Conservation (phyloP, 30 jellyfish, hydroid and myxozoan genomes). For the Aurelia coerulea region DNA sequence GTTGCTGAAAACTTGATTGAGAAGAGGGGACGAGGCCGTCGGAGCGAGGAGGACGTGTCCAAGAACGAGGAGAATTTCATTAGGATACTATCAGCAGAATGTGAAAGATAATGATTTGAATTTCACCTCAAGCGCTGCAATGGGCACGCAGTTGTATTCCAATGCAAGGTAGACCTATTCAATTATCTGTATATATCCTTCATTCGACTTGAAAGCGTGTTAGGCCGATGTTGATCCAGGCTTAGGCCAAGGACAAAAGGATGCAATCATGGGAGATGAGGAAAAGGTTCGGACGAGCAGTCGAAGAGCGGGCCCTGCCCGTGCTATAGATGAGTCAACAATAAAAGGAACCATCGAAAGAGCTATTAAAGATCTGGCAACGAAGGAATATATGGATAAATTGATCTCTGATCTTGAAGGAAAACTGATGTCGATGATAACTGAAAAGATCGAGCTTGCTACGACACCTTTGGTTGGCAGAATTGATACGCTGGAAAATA, state of each 20-base stretch:
- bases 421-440: background rate
- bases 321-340: background rate
- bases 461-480: background rate
- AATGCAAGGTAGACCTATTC: no score
- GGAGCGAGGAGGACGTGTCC: no score
- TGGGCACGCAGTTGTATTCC: no score
- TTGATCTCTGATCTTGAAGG: background rate
- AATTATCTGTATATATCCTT: background rate
- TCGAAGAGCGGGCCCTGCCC: conserved; percentile 2
- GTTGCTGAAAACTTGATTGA: no score
- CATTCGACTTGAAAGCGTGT: background rate
- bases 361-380: background rate
- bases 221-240: background rate
- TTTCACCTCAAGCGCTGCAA: no score
- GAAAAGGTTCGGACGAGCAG: conserved; percentile 1
- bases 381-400: background rate
- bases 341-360: background rate
- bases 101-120: no score
- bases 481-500: background rate
- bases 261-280: background rate
- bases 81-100: no score
- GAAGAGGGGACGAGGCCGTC: no score
- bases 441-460: no score
- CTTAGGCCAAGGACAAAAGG: background rate
- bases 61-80: no score